Evolutionary conservation across 2,797 vertebrate species (phyloP), one percentile per base, ranked within the genome.

Genomic region (Alfaro cultratus): DNA sequence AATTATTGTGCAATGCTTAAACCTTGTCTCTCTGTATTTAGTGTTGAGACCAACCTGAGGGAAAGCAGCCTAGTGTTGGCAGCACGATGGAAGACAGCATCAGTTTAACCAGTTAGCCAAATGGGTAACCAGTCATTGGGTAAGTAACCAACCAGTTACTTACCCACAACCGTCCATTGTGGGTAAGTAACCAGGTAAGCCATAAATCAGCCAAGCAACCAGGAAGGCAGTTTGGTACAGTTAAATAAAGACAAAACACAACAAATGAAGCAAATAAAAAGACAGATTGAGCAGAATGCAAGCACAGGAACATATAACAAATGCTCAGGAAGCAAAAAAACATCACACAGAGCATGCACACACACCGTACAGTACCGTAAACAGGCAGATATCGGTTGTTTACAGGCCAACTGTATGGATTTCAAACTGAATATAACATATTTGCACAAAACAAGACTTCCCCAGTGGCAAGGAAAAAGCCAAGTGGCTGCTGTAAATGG

Each of bases 21-120:
- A 85, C 74, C 75, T 82, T 84, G 76, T 80, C 81, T 81, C 72
- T 85, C 76, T 76, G 73, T 77, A 77, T 87, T 91, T 68, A 85
- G 78, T 89, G 84, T 88, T 92, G 76, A 88, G 90, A 96, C 96
- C 94, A 96, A 96, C 96, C 96, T 97, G 95, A 87, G 93, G 93
- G 87, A 95, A 96, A 94, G 94, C 94, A 92, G 96, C 95, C 95
- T 96, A 95, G 6, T 87, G 92, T 91, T 90, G 91, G 89, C 88
- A 89, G 86, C 88, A 88, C 82, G 89, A 88, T 78, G 83, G 88
- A 86, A 84, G 92, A 93, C 88, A 90, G 89, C 93, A 86, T 82
- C 91, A 93, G 90, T 91, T 92, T 81, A 92, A 92, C 91, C 93
- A 93, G 94, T 95, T 93, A 95, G 93, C 92, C 93, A 93, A 91